Percentiles rank a stretch among this genome's conserved stretches.
phyloP scores from a whole-genome alignment of 2,113 vertebrate genomes.

The Thryonomys swinderianus region DNA sequence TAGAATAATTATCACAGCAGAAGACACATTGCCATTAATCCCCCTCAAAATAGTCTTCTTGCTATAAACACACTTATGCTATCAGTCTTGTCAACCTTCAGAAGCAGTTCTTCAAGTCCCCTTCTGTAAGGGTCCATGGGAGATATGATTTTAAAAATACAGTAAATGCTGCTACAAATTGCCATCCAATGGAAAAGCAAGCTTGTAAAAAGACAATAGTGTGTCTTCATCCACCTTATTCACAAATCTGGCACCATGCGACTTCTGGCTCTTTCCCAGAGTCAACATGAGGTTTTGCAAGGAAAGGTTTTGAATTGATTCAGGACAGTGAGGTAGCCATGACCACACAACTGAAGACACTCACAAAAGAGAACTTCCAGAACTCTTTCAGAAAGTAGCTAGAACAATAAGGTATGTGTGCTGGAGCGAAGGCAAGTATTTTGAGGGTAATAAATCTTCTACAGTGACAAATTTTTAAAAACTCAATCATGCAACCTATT shows the following conservation, averaged over 20 bases:
- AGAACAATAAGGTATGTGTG: background rate
- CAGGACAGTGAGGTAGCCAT: background rate
- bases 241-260: background rate
- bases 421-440: background rate
- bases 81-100: background rate
- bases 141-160: background rate
- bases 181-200: background rate
- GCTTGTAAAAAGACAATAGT: background rate
- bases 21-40: background rate
- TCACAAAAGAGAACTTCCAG: background rate
- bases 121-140: background rate
- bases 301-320: background rate
- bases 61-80: background rate
- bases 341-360: background rate
- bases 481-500: background rate
- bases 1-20: background rate
- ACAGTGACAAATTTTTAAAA: background rate
- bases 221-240: background rate
- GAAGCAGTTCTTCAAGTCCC: background rate
- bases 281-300: background rate
- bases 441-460: background rate
- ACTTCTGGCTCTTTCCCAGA: background rate
- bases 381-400: background rate
- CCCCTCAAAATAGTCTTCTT: background rate
- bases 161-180: background rate